A percentile compares a stretch with the other conserved stretches of the same genome.
Conservation (phyloP, 1,140 invertebrate species). For the Octopus sinensis region DNA sequence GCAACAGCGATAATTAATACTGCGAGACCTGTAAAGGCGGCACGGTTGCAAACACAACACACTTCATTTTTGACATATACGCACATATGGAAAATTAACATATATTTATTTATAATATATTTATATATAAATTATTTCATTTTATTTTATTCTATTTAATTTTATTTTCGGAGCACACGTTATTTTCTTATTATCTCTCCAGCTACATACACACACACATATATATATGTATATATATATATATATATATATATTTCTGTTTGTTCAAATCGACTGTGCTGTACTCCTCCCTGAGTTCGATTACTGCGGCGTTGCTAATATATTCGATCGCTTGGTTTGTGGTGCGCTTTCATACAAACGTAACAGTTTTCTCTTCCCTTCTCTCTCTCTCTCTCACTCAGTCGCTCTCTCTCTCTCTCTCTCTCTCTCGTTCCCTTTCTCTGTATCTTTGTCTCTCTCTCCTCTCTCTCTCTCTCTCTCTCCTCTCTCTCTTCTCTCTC, state of each 20-base stretch:
- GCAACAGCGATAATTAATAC: no score
- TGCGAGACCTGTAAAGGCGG: no score
- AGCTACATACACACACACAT: no score
- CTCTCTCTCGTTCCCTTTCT: background rate
- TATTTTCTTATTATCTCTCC: background rate
- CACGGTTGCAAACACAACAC: no score
- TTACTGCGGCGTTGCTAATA: background rate
- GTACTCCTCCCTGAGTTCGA: background rate
- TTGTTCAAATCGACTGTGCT: background rate
- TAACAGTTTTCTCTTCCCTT: background rate
- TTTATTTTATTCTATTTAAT: no score
- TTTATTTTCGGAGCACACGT: background rate
- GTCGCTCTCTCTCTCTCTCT: no score
- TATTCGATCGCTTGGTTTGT: background rate
- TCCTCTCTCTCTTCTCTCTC: background rate
- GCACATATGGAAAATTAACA: no score
- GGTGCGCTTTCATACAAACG: background rate
- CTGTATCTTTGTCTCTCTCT: background rate
- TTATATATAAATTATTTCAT: no score
- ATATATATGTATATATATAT: no score
- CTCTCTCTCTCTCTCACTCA: background rate
- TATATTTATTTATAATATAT: no score
- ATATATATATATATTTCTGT: no score
- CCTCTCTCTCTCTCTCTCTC: background rate
- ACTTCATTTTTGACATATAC: no score